Percentiles rank a stretch among this genome's conserved stretches.
Conservation (phyloP, 2,888 invertebrate genomes). For the Coenonympha arcania region DNA sequence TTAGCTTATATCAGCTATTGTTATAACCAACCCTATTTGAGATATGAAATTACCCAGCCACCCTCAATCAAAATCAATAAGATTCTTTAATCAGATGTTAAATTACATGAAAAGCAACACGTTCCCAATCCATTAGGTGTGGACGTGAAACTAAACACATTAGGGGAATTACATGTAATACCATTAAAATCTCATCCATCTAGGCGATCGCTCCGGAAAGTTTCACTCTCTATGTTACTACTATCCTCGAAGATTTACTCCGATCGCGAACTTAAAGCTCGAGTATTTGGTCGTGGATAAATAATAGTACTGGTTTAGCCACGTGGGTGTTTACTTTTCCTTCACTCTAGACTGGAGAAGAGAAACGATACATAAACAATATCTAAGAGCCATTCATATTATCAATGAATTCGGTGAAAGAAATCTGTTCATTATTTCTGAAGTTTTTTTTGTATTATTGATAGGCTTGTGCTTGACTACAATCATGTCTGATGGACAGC, state of each 20-base stretch:
- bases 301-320: background rate
- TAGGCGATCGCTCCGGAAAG: slow-evolving; percentile 30
- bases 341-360: too few species aligned
- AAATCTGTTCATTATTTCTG: background rate
- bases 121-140: slow-evolving; percentile 44
- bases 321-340: background rate
- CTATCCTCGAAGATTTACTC: slow-evolving; percentile 6
- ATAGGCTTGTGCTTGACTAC: too few species aligned
- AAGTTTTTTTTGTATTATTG: too few species aligned
- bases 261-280: background rate
- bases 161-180: slow-evolving; percentile 53
- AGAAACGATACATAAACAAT: too few species aligned
- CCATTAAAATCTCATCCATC: slow-evolving; percentile 54
- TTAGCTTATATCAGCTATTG: too few species aligned
- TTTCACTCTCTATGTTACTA: slow-evolving; percentile 2
- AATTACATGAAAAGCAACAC: slow-evolving; percentile 27
- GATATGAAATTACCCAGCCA: background rate
- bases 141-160: slow-evolving; percentile 47
- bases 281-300: background rate
- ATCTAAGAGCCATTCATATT: background rate
- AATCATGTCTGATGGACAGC: too few species aligned
- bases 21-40: too few species aligned
- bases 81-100: slow-evolving; percentile 15
- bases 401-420: background rate
- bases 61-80: slow-evolving; percentile 14